A percentile compares a stretch with the other conserved stretches of the same genome.
These are phyloP conservation scores for Suillia variegata DNA, from an alignment of 2,888 invertebrate species.

Conservation along the genomic window DNA sequence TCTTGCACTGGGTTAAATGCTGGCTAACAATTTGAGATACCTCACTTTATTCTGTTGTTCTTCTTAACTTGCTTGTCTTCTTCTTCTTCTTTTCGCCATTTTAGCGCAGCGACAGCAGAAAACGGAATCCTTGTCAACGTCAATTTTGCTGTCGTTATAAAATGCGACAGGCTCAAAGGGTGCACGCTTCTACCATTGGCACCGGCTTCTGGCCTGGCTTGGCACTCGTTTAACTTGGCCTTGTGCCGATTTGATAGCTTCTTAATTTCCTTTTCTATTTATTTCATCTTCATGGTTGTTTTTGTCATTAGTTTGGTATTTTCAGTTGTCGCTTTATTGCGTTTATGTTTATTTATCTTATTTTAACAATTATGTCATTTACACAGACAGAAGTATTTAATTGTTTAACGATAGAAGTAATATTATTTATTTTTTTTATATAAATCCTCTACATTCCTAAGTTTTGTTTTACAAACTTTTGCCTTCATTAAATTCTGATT, in stretches of 20 bases:
- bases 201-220: background rate
- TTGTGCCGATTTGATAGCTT: conserved; percentile 1
- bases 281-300: background rate
- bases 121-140: conserved; percentile 14
- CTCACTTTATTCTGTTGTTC: background rate
- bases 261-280: background rate
- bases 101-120: background rate
- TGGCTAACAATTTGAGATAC: background rate
- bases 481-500: too few species aligned
- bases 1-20: background rate
- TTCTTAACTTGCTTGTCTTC: background rate
- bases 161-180: background rate
- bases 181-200: background rate
- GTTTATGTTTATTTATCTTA: too few species aligned
- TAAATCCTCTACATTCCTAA: too few species aligned
- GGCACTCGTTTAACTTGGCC: background rate
- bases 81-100: background rate
- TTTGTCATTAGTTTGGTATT: background rate
- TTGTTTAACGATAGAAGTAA: too few species aligned
- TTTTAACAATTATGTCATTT: too few species aligned
- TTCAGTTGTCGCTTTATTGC: too few species aligned
- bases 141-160: background rate
- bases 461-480: too few species aligned
- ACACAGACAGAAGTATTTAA: too few species aligned
- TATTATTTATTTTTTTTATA: too few species aligned